phyloP scores from a whole-genome alignment of 2,113 vertebrate species.

The Narcine bancroftii region DNA sequence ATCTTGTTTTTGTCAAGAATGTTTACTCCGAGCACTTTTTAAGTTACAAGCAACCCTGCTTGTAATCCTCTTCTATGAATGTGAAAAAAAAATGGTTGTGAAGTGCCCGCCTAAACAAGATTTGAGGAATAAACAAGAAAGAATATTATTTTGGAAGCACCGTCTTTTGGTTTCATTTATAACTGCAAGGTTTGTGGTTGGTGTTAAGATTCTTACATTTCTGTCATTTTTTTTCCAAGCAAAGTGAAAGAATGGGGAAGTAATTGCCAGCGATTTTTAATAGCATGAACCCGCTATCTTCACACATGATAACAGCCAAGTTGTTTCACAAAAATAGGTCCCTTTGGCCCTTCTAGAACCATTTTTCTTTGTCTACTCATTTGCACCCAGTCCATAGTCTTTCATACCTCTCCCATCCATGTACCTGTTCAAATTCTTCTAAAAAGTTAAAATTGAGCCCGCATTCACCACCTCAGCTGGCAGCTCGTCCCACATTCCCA shows the following conservation, averaged over 20 bases:
- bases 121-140: background rate
- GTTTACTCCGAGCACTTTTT: background rate
- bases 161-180: background rate
- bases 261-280: background rate
- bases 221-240: background rate
- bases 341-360: too few relatives aligned
- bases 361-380: too few relatives aligned
- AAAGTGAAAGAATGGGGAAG: background rate
- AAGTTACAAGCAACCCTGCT: constrained; percentile 26
- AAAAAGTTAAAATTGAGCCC: too few relatives aligned
- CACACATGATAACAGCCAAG: background rate
- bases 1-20: constrained; percentile 2
- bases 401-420: too few relatives aligned
- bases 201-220: background rate
- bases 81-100: background rate
- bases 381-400: too few relatives aligned
- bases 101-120: background rate
- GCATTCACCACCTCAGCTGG: too few relatives aligned
- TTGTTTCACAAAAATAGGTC: too few relatives aligned
- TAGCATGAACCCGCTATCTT: background rate
- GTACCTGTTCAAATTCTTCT: too few relatives aligned
- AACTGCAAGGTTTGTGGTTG: background rate
- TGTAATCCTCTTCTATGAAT: constrained; percentile 13
- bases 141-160: background rate
- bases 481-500: too few relatives aligned